Percentiles rank a stretch among this genome's conserved stretches.
phyloP scores from a whole-genome alignment of 2,888 invertebrate species.

The Eupeodes luniger region DNA sequence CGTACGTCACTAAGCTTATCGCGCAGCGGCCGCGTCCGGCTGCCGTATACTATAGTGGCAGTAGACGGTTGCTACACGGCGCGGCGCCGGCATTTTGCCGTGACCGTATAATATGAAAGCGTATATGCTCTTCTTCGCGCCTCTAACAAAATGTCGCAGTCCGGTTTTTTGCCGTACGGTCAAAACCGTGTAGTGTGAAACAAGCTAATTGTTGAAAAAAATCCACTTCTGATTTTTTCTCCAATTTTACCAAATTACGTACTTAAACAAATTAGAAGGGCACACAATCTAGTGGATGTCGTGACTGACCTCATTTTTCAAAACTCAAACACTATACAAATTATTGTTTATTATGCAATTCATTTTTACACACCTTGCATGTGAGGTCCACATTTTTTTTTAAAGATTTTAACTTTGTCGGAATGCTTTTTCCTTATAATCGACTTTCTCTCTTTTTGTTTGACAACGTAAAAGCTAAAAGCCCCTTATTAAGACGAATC shows the following conservation, averaged over 20 bases:
- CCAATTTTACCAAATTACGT: neutral
- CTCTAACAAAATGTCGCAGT: too few species aligned
- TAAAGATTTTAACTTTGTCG: neutral
- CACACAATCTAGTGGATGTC: neutral
- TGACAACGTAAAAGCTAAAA: neutral
- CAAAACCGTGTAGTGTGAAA: too few species aligned
- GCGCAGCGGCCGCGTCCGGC: too few species aligned
- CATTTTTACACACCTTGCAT: conserved; percentile 11
- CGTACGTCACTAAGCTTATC: too few species aligned
- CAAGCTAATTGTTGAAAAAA: too few species aligned
- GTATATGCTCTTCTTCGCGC: too few species aligned
- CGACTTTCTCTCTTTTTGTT: neutral
- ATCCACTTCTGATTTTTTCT: too few species aligned
- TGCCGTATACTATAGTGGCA: too few species aligned
- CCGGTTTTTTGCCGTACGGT: too few species aligned
- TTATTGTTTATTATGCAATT: conserved; percentile 32
- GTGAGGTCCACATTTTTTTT: neutral
- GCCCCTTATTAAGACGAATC: conserved; percentile 15
- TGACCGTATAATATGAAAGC: too few species aligned
- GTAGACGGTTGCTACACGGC: too few species aligned
- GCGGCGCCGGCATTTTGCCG: too few species aligned
- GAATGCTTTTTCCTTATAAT: neutral
- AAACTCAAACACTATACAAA: neutral
- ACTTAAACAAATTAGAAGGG: neutral
- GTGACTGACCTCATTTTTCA: conserved; percentile 16